Evolutionary conservation across 2,113 vertebrate species (phyloP).

Genomic region (Solenodon paradoxus): DNA sequence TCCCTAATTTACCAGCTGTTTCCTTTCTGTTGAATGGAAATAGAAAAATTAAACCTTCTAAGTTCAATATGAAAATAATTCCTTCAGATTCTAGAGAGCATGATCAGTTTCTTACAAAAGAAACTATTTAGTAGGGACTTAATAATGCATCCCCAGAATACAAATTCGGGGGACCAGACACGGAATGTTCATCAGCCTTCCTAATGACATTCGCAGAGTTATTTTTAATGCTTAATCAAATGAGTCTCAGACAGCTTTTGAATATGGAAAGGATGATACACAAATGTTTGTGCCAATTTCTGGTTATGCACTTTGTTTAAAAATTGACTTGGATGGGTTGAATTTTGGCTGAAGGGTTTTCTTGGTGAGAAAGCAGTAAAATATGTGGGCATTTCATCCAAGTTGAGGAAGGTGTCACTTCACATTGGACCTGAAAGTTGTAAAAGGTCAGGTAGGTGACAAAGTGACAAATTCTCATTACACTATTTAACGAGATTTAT

Average conservation of each 20-base stretch:
- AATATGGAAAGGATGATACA: conserved; percentile 72
- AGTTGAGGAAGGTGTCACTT: background rate
- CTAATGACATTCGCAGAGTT: conserved; percentile 64
- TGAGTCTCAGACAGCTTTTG: conserved; percentile 70
- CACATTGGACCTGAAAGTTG: conserved; percentile 12
- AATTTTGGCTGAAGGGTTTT: background rate
- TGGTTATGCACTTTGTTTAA: conserved; percentile 65
- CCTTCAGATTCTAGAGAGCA: conserved; percentile 56
- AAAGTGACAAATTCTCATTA: conserved; percentile 68
- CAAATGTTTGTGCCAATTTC: conserved; percentile 69
- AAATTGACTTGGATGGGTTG: conserved; percentile 58
- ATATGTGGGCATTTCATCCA: background rate
- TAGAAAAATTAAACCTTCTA: conserved; percentile 58
- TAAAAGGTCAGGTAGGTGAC: conserved; percentile 66
- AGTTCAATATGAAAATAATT: conserved; percentile 61
- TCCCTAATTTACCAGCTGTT: conserved; percentile 68
- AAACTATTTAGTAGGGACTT: conserved; percentile 46
- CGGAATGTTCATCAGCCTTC: conserved; percentile 52
- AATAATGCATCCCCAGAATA: conserved; percentile 54
- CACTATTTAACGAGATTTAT: conserved; percentile 41
- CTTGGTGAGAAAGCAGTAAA: conserved; percentile 54
- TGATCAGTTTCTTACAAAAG: conserved; percentile 52
- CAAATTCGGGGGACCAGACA: conserved; percentile 59
- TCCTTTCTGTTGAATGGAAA: conserved; percentile 64
- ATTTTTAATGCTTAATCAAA: conserved; percentile 77